phyloP scores from a whole-genome alignment of 2,113 vertebrate species.

The Ursus arctos region DNA sequence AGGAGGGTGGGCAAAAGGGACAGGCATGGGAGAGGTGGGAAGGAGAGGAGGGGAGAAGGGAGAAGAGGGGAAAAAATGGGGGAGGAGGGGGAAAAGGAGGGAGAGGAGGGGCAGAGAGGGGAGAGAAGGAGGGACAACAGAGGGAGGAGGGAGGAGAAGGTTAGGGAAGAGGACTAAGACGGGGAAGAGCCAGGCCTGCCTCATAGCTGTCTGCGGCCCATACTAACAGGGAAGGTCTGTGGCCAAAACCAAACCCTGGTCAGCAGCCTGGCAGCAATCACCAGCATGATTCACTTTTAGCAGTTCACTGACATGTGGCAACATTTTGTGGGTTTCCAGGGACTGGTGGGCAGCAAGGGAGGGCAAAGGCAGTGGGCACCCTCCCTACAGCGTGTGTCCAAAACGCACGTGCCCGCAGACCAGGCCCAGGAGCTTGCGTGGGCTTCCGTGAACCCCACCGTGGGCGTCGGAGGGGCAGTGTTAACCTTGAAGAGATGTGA shows the following conservation, averaged over 20 bases:
- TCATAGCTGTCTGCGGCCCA: neutral
- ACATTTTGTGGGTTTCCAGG: neutral
- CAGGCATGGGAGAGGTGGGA: too few relatives aligned
- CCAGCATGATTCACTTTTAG: neutral
- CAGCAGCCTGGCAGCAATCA: fast-evolving
- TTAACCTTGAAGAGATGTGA: fast-evolving
- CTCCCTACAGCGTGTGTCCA: fast-evolving
- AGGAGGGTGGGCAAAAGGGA: fast-evolving
- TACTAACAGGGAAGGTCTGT: fast-evolving
- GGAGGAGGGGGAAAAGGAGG: too few relatives aligned
- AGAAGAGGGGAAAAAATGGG: too few relatives aligned
- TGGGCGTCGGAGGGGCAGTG: fast-evolving
- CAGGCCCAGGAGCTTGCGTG: fast-evolving
- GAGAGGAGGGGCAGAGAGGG: too few relatives aligned
- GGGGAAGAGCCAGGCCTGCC: neutral
- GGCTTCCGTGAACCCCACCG: neutral
- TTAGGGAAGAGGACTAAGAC: neutral
- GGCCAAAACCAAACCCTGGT: neutral
- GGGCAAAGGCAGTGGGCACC: fast-evolving
- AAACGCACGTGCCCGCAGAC: fast-evolving
- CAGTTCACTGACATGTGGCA: neutral
- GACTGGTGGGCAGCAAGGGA: neutral
- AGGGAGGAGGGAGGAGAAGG: neutral
- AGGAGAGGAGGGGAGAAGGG: too few relatives aligned
- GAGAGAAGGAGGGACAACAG: too few relatives aligned